phyloP scores from a whole-genome alignment of 1,140 invertebrate species.

The Phymorhynchus buccinoides region DNA sequence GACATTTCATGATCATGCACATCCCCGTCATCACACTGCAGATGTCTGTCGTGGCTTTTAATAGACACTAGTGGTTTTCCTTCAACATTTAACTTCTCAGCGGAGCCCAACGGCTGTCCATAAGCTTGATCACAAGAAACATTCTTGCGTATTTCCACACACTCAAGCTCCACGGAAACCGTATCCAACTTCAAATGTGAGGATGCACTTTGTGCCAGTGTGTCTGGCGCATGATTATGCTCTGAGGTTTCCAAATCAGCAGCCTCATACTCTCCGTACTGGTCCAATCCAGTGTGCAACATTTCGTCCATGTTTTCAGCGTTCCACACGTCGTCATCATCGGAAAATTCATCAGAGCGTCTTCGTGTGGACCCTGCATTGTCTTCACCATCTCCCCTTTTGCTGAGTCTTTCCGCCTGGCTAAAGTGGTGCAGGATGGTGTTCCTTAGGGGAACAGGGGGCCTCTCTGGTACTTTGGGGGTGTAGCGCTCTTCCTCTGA shows the following conservation, averaged over 20 bases:
- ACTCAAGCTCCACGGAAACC: not conserved
- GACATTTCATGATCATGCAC: not conserved
- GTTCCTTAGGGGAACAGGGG: not conserved
- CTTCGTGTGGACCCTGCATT: not conserved
- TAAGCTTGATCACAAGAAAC: not conserved
- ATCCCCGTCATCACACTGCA: not conserved
- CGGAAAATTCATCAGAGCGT: slow-evolving; percentile 33
- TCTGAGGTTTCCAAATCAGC: not conserved
- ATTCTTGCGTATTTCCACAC: not conserved
- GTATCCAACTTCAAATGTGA: not conserved
- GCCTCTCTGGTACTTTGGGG: not conserved
- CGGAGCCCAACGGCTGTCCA: not conserved
- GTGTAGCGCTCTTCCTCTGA: not conserved
- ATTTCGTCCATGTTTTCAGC: not conserved
- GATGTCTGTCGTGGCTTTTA: not conserved
- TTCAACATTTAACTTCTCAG: not conserved
- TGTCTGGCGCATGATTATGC: not conserved
- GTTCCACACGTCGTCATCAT: slow-evolving; percentile 34
- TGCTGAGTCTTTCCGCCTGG: not conserved
- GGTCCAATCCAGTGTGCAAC: not conserved
- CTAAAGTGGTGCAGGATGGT: slow-evolving; percentile 8
- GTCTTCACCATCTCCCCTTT: not conserved
- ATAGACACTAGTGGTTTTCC: not conserved
- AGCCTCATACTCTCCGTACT: not conserved
- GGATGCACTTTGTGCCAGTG: not conserved